Evolutionary conservation across 1,140 invertebrate species (phyloP).

Genomic region (Bombus waltoni): DNA sequence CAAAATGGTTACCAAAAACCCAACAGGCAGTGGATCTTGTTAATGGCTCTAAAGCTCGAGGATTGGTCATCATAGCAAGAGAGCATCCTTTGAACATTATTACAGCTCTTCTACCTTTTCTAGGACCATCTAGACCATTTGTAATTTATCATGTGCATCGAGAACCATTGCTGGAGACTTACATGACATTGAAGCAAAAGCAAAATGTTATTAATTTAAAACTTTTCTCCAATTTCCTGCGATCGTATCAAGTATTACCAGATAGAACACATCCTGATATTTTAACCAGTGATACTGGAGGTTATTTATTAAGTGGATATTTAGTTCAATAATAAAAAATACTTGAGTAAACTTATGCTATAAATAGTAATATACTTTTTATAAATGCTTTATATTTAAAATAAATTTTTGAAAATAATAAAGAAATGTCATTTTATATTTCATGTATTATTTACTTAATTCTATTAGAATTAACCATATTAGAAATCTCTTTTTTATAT

Average conservation of each 20-base stretch:
- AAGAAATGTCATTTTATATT: constrained; percentile 2
- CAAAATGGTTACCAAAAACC: constrained; percentile 87
- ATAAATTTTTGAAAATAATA: neutral
- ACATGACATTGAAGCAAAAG: constrained; percentile 87
- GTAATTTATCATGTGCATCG: constrained; percentile 91
- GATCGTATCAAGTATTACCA: constrained; percentile 94
- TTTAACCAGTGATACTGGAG: constrained; percentile 89
- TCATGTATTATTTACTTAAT: neutral
- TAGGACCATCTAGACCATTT: constrained; percentile 91
- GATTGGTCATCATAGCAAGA: constrained; percentile 90
- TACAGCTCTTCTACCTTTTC: constrained; percentile 88
- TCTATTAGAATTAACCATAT: neutral
- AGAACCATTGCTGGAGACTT: constrained; percentile 92
- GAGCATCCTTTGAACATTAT: constrained; percentile 93
- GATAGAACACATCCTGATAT: constrained; percentile 93
- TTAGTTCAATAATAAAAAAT: constrained; percentile 74
- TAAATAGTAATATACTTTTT: neutral
- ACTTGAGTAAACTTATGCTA: neutral
- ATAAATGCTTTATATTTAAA: neutral
- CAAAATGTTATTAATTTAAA: constrained; percentile 88
- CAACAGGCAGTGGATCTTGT: constrained; percentile 85
- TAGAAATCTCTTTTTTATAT: neutral
- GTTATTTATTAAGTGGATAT: constrained; percentile 89
- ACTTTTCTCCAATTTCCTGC: constrained; percentile 93
- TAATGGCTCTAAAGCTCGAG: constrained; percentile 86